phyloP scores from a whole-genome alignment of 2,113 vertebrate species.

The Ahaetulla prasina region DNA sequence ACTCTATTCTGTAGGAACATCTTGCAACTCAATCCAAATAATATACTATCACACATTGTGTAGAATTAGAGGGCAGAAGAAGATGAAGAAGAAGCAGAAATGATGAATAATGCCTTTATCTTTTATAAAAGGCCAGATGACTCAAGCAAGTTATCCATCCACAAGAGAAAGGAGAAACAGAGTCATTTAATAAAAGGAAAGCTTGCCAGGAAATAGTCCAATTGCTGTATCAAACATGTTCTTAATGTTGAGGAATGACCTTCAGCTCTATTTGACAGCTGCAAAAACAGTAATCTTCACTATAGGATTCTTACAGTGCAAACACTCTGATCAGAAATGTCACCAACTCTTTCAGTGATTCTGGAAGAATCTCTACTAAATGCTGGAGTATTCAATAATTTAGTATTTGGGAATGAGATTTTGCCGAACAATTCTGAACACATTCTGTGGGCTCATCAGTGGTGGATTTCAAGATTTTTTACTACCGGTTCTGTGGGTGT shows the following conservation, averaged over 20 bases:
- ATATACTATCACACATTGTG: background rate
- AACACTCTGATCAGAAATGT: background rate
- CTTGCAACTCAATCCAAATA: background rate
- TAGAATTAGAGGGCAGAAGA: background rate
- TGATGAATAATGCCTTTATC: background rate
- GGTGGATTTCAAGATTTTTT: too few relatives aligned
- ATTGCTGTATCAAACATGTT: background rate
- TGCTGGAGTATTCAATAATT: background rate
- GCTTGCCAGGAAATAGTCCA: background rate
- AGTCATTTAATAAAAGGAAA: background rate
- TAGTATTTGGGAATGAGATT: background rate
- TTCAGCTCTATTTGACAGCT: background rate
- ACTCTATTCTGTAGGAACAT: background rate
- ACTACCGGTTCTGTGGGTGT: too few relatives aligned
- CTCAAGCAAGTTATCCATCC: background rate
- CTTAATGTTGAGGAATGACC: background rate
- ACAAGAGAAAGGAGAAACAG: background rate
- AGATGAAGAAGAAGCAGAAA: slow-evolving; percentile 4
- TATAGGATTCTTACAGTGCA: background rate
- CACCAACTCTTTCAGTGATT: background rate
- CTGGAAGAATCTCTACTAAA: background rate
- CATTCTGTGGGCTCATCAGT: background rate
- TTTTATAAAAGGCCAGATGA: background rate
- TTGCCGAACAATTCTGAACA: background rate
- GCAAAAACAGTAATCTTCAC: background rate